Evolutionary conservation across 2,797 vertebrate species (phyloP).

Genomic region (Naso thynnoides): DNA sequence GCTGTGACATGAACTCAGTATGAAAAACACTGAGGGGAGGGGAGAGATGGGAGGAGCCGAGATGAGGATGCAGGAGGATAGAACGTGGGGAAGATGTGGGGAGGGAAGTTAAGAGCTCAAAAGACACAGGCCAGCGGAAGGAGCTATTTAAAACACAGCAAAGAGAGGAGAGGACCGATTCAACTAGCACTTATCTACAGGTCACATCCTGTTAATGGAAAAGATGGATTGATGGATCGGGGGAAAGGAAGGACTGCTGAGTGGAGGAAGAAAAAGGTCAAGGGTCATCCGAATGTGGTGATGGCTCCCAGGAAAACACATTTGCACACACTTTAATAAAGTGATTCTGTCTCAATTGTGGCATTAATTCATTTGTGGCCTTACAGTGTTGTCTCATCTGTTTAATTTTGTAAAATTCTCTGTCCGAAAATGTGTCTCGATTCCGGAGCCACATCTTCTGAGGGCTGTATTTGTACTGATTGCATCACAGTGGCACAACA

Average conservation of each 20-base stretch:
- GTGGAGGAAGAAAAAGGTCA: constrained; percentile 44
- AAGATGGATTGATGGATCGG: constrained; percentile 62
- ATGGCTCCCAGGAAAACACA: constrained; percentile 30
- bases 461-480: no score
- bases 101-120: constrained; percentile 58
- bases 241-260: constrained; percentile 36
- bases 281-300: constrained; percentile 30
- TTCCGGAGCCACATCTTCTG: no score
- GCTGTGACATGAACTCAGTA: not conserved
- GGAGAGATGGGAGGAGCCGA: constrained; percentile 14
- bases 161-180: constrained; percentile 54
- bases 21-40: not conserved
- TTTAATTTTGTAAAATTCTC: no score
- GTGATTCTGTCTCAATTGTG: not conserved
- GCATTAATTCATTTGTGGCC: no score
- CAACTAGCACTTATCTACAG: constrained; percentile 68
- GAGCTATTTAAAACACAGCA: constrained; percentile 73
- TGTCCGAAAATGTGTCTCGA: no score
- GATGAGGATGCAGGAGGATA: constrained; percentile 2
- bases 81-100: constrained; percentile 1
- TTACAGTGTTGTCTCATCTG: no score
- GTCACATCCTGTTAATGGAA: constrained; percentile 74
- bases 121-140: constrained; percentile 56
- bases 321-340: not conserved
- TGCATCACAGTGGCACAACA: no score